phyloP scores from a whole-genome alignment of 2,797 vertebrate genomes.

The Threskiornis aethiopicus region DNA sequence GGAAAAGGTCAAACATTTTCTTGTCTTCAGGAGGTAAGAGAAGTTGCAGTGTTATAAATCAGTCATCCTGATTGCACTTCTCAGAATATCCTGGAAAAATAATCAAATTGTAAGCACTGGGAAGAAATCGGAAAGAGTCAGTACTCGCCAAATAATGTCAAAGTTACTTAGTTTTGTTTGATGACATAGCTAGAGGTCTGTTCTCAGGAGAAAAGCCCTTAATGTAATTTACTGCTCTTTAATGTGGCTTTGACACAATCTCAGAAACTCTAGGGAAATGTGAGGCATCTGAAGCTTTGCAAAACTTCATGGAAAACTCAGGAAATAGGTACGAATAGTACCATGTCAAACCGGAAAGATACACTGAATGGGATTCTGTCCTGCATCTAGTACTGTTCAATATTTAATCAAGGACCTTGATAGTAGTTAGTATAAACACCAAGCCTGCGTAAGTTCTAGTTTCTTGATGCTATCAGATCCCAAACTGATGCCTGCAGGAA shows the following conservation, averaged over 20 bases:
- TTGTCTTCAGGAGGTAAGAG: background rate
- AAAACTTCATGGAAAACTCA: background rate
- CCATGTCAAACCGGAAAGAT: background rate
- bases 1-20: constrained; percentile 35
- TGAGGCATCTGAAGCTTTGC: background rate
- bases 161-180: background rate
- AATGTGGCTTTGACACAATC: background rate
- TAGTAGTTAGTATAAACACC: background rate
- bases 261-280: background rate
- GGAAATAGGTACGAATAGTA: background rate
- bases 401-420: background rate
- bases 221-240: background rate
- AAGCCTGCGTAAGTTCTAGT: background rate
- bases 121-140: background rate
- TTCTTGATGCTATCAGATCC: background rate
- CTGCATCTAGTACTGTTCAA: background rate
- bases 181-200: background rate
- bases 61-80: background rate
- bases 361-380: background rate
- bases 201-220: background rate
- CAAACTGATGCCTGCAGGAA: background rate
- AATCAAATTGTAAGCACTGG: background rate
- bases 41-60: background rate
- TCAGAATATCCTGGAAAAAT: background rate
- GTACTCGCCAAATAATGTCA: background rate